Base-by-base conservation (phyloP, 2,113 vertebrate species). In the Chrysemys picta region DNA sequence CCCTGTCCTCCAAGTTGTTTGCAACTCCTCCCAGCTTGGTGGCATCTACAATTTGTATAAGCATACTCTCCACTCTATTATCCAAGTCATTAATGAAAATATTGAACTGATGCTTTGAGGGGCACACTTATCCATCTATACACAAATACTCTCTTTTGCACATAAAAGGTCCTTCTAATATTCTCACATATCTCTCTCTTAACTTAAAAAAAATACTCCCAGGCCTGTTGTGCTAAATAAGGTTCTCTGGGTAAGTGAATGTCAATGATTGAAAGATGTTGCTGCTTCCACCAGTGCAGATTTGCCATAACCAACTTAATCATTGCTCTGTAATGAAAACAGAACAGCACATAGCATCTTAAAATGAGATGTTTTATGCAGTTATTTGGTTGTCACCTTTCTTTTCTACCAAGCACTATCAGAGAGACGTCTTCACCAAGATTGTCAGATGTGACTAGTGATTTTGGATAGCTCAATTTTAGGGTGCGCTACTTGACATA, bases 51-150 rank as follows among this genome's bases (percentile, higher is more conserved):
- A 35, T 6, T 62, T 62, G 59, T 31, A 62, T 62, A 35, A 62
- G 29, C 29, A 62, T 29, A 62, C 29, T 35, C 59, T 62, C 29
- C 29, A 31, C 57, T 31, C 27, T 62, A 31, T 62, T 62, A 62
- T 31, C 57, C 59, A 35, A 62, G 59, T 62, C 59, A 31, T 62
- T 62, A 62, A 35, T 62, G 59, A 31, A 62, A 35, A 62, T 62
- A 62, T 6, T 62, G 29, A 62, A 29, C 16, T n/a, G 19, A 84
- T 95, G 75, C 57, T 94, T n/a, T 79, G 56, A 52, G 19, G 81
- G 53, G 89, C 90, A 85, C 19, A 54, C 45, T 76, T 79, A 93
- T 62, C 85, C 31, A 89, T 79, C 79, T 94, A 78, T 16, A 87
- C 16, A 83, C 21, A 76, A 80, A 38, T 4, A 3, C 31, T 10